Percentiles rank a stretch among this genome's conserved stretches.
Evolutionary conservation across 2,888 invertebrate species (phyloP).

Genomic region (Eristalinus sepulchralis): DNA sequence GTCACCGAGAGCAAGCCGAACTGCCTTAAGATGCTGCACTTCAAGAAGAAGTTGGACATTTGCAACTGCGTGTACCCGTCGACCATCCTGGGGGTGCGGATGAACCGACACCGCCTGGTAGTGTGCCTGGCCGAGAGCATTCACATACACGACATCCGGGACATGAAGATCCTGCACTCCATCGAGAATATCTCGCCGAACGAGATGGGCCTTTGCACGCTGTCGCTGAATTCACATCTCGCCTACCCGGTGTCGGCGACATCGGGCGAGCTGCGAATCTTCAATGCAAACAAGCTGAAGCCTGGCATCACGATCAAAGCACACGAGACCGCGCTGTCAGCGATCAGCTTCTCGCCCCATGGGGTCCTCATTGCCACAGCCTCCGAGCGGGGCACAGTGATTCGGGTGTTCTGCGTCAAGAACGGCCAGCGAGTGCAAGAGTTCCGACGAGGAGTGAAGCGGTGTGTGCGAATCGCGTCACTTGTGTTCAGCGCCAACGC

Average conservation of each 20-base stretch:
- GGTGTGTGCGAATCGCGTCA: constrained; percentile 80
- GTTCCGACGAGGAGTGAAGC: constrained; percentile 80
- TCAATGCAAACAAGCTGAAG: constrained; percentile 78
- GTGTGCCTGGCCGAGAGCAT: constrained; percentile 79
- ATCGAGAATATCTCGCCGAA: constrained; percentile 79
- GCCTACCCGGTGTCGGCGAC: constrained; percentile 78
- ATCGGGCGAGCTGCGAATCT: constrained; percentile 79
- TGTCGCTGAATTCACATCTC: constrained; percentile 79
- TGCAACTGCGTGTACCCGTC: constrained; percentile 80
- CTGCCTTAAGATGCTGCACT: constrained; percentile 80
- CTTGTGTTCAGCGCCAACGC: constrained; percentile 78
- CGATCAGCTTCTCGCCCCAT: constrained; percentile 79
- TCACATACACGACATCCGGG: constrained; percentile 80
- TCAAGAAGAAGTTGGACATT: constrained; percentile 80
- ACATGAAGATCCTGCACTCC: constrained; percentile 80
- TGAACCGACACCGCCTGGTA: constrained; percentile 79
- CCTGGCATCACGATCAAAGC: constrained; percentile 78
- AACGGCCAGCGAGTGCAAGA: constrained; percentile 80
- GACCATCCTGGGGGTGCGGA: constrained; percentile 79
- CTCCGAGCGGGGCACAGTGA: constrained; percentile 80
- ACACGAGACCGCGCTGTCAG: constrained; percentile 79
- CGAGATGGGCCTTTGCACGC: constrained; percentile 78
- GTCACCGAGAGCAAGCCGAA: constrained; percentile 80
- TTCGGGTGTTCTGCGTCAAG: constrained; percentile 80
- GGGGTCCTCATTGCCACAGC: constrained; percentile 80